Evolutionary conservation across 35 echinoderm and acorn worm species (phyloP).

Genomic region (Holothuria glaberrima): DNA sequence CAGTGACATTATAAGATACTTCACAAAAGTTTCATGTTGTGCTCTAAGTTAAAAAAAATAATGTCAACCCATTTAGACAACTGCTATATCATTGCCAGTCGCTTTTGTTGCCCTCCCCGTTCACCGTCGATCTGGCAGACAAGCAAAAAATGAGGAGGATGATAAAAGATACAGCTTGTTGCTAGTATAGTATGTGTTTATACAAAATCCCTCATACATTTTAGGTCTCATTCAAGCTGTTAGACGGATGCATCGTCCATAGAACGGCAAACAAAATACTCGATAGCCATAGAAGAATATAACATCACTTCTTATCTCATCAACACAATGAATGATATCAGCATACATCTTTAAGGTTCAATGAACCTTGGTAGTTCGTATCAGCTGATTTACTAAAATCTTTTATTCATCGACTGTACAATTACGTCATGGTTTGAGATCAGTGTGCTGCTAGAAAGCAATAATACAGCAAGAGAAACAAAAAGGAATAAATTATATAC

Average conservation of each 20-base stretch:
- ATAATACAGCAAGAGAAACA: not conserved
- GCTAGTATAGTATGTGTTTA: constrained; percentile 5
- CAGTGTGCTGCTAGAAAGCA: not conserved
- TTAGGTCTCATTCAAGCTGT: not conserved
- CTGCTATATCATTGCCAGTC: no score
- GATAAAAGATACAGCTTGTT: not conserved
- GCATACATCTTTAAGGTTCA: not conserved
- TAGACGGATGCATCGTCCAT: not conserved
- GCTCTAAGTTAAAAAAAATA: no score
- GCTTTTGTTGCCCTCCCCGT: no score
- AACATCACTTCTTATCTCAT: not conserved
- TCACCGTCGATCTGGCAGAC: no score
- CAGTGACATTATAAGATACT: no score
- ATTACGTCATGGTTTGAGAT: not conserved
- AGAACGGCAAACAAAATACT: constrained; percentile 19
- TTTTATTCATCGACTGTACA: constrained; percentile 8
- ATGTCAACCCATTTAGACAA: no score
- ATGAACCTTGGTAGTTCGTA: constrained; percentile 20
- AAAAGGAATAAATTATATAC: not conserved
- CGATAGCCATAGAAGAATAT: constrained; percentile 1
- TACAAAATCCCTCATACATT: no score
- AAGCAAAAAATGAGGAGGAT: constrained; percentile 13
- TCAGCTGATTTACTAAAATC: not conserved
- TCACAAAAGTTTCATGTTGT: no score
- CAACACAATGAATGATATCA: not conserved